Evolutionary conservation across 2,113 vertebrate species (phyloP).

Genomic region (Chloebia gouldiae): DNA sequence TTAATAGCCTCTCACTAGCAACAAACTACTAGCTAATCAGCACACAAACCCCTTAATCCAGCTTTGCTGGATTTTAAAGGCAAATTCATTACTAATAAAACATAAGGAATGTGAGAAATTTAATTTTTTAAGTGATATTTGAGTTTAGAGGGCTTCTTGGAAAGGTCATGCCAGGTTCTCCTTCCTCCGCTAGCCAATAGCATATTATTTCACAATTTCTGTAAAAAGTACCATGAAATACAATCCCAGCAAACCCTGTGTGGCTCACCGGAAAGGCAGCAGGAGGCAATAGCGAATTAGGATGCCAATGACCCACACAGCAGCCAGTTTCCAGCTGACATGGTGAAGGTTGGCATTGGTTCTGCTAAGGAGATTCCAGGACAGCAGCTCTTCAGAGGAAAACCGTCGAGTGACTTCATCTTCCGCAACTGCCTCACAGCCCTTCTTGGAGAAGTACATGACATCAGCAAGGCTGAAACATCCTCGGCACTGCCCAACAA

Average conservation of each 20-base stretch:
- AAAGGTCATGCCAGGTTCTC: neutral
- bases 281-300: constrained; percentile 84
- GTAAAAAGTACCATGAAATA: neutral
- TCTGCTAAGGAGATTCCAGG: constrained; percentile 93
- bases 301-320: constrained; percentile 86
- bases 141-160: neutral
- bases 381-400: constrained; percentile 89
- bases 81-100: neutral
- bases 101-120: neutral
- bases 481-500: constrained; percentile 68
- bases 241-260: rapidly evolving
- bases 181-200: neutral
- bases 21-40: neutral
- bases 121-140: neutral
- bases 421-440: constrained; percentile 86
- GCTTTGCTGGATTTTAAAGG: neutral
- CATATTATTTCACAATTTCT: neutral
- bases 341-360: constrained; percentile 86
- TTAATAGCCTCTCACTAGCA: neutral
- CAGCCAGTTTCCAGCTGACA: constrained; percentile 82
- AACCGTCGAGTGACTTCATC: constrained; percentile 90
- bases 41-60: neutral
- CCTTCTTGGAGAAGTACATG: constrained; percentile 89
- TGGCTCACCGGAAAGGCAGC: constrained; percentile 84
- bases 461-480: constrained; percentile 81